A percentile compares a stretch with the other conserved stretches of the same genome.
Evolutionary conservation across 2,797 vertebrate genomes (phyloP).

Genomic region (Myotis pilosus): DNA sequence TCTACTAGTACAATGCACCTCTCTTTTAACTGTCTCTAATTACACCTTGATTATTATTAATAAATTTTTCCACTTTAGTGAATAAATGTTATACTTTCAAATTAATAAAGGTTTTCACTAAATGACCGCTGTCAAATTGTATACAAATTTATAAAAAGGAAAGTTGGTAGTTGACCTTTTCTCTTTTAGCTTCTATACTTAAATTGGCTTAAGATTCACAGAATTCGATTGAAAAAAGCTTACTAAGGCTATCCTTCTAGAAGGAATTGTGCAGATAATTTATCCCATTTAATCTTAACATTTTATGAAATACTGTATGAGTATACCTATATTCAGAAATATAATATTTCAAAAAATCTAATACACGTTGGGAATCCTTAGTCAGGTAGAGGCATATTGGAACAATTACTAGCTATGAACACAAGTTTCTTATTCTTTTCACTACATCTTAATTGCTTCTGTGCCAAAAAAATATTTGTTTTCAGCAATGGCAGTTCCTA

Average conservation of each 20-base stretch:
- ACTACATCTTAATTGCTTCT: neutral
- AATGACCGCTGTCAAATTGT: neutral
- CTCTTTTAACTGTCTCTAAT: neutral
- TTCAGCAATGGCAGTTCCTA: neutral
- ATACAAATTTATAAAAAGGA: neutral
- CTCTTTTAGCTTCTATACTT: neutral
- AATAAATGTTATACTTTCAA: neutral
- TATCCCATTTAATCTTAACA: neutral
- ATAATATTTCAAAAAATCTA: neutral
- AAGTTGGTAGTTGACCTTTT: neutral
- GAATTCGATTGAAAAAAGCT: neutral
- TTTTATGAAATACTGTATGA: neutral
- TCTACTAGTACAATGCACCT: neutral
- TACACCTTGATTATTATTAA: neutral
- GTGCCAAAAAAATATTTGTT: neutral
- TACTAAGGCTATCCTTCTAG: neutral
- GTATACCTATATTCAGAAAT: neutral
- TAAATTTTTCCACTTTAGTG: neutral
- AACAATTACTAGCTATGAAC: neutral
- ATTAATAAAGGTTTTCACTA: neutral
- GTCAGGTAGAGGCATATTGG: neutral
- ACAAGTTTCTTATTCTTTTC: neutral
- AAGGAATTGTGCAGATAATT: slow-evolving; percentile 11
- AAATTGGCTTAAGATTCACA: neutral
- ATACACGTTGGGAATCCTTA: neutral